phyloP scores from a whole-genome alignment of 2,113 vertebrate species.

The Verasper variegatus region DNA sequence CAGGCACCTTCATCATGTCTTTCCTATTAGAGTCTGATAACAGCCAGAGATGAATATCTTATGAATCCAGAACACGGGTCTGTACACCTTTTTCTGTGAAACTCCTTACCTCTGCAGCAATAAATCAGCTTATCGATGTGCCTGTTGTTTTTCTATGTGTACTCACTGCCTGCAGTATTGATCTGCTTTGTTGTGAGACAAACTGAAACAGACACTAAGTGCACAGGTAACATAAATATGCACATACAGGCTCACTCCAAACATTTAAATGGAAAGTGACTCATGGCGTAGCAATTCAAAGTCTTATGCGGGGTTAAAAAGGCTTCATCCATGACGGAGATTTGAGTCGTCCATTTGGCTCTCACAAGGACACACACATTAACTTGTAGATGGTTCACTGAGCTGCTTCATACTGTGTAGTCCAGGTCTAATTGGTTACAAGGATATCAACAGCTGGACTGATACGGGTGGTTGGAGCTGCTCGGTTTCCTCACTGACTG shows the following conservation, averaged over 20 bases:
- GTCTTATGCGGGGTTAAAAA: slow-evolving; percentile 17
- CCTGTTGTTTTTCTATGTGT: slow-evolving; percentile 64
- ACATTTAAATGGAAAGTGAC: slow-evolving; percentile 30
- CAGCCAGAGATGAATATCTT: slow-evolving; percentile 44
- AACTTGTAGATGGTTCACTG: slow-evolving; percentile 56
- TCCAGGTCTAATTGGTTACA: slow-evolving; percentile 68
- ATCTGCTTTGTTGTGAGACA: slow-evolving; percentile 57
- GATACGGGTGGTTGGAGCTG: slow-evolving; percentile 52
- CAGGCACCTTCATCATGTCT: slow-evolving; percentile 16
- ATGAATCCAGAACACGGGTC: slow-evolving; percentile 33
- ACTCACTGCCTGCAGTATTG: slow-evolving; percentile 63
- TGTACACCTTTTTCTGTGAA: slow-evolving; percentile 29
- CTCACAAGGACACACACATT: slow-evolving; percentile 38
- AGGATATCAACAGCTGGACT: slow-evolving; percentile 62
- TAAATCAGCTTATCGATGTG: slow-evolving; percentile 62
- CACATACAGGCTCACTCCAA: slow-evolving; percentile 7
- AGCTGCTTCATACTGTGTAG: slow-evolving; percentile 35
- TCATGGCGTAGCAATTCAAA: neutral
- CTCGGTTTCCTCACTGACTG: slow-evolving; percentile 32
- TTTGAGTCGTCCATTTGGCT: slow-evolving; percentile 24
- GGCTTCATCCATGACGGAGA: neutral
- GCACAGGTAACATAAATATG: slow-evolving; percentile 7
- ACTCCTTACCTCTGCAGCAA: slow-evolving; percentile 55
- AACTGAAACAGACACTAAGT: slow-evolving; percentile 35
- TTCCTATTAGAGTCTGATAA: slow-evolving; percentile 27